A percentile compares a stretch with the other conserved stretches of the same genome.
Conservation (phyloP, 1,140 invertebrate species). For the Polyergus mexicanus region DNA sequence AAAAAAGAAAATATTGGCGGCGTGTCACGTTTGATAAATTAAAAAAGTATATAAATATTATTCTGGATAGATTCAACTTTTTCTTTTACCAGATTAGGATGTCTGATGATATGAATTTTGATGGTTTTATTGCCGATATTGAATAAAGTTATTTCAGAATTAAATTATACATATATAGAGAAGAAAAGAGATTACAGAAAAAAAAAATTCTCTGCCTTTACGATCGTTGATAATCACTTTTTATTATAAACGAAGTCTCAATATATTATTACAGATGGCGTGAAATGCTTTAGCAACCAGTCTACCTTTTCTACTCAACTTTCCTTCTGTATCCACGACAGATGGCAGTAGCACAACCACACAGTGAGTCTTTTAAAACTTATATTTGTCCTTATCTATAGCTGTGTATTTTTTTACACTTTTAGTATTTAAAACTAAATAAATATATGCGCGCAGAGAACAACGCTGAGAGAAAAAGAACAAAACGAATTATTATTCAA, state of each 20-base stretch:
- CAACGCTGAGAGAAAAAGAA: not conserved
- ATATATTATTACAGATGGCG: constrained; percentile 28
- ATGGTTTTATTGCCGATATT: not conserved
- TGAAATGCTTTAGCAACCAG: not conserved
- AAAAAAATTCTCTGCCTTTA: not conserved
- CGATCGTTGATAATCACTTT: constrained; percentile 16
- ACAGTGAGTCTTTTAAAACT: constrained; percentile 4
- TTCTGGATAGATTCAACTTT: not conserved
- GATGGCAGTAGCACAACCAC: constrained; percentile 19
- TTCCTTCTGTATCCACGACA: not conserved
- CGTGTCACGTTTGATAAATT: not conserved
- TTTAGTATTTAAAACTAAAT: not conserved
- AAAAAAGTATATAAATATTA: not conserved
- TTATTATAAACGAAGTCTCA: not conserved
- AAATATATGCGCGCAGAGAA: not conserved
- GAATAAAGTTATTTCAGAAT: not conserved
- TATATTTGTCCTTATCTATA: not conserved
- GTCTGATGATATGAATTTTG: not conserved
- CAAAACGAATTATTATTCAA: not conserved
- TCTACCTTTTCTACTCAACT: not conserved
- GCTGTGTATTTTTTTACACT: not conserved
- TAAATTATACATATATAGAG: not conserved
- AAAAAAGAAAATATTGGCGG: not conserved
- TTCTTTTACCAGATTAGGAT: not conserved
- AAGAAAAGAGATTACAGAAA: not conserved